Evolutionary conservation across 2,888 invertebrate species (phyloP).

Genomic region (Melanophora roralis): DNA sequence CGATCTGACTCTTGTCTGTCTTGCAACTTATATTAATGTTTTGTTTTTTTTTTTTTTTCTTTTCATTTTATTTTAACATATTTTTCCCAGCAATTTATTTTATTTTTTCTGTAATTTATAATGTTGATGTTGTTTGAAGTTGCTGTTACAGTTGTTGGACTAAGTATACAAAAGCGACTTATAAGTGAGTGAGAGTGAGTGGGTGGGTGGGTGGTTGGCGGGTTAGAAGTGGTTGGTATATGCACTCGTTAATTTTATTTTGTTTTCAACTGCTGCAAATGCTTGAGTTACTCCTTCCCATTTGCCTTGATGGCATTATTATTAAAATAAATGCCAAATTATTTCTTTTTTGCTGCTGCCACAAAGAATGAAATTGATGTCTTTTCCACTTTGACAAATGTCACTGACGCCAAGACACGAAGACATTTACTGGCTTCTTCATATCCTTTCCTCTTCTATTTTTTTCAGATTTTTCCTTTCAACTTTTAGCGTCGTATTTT

Average conservation of each 20-base stretch:
- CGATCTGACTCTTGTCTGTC: constrained; percentile 19
- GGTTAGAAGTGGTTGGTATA: background rate
- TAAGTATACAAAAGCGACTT: background rate
- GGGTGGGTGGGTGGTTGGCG: background rate
- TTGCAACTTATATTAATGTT: background rate
- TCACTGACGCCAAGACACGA: constrained; percentile 57
- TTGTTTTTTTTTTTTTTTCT: background rate
- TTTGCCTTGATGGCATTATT: constrained; percentile 54
- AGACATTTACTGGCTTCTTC: constrained; percentile 22
- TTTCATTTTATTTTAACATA: background rate
- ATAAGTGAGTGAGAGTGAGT: background rate
- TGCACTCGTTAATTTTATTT: background rate
- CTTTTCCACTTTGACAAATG: constrained; percentile 59
- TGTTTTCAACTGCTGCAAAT: constrained; percentile 36
- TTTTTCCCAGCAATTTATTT: constrained; percentile 18
- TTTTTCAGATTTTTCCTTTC: background rate
- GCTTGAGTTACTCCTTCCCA: constrained; percentile 50
- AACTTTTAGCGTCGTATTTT: background rate
- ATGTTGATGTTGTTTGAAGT: constrained; percentile 26
- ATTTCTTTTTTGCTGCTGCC: constrained; percentile 44
- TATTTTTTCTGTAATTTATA: constrained; percentile 42
- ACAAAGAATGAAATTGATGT: constrained; percentile 59
- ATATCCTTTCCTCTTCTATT: constrained; percentile 1
- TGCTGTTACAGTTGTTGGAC: constrained; percentile 9
- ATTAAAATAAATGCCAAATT: constrained; percentile 60